Percentiles rank a stretch among this genome's conserved stretches.
Conservation (phyloP, 2,797 vertebrate species). For the Odontamblyopus lacepedii region DNA sequence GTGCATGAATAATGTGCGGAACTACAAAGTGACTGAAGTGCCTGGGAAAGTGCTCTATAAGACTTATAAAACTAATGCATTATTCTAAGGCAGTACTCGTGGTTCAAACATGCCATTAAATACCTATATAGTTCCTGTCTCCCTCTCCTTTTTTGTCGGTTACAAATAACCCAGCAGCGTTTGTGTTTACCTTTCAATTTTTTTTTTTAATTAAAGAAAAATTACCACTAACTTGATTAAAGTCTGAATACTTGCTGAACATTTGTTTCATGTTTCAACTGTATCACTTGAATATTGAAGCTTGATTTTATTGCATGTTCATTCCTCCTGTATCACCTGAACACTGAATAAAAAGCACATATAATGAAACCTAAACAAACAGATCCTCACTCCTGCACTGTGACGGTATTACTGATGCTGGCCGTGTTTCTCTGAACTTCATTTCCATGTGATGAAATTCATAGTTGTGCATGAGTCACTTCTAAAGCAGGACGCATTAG, state of each 20-base stretch:
- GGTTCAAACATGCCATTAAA: too few species aligned
- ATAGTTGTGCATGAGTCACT: constrained; percentile 62
- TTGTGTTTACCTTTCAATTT: too few species aligned
- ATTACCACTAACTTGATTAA: too few species aligned
- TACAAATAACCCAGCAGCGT: too few species aligned
- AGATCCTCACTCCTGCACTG: neutral
- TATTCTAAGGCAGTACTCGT: too few species aligned
- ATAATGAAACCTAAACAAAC: neutral
- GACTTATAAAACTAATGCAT: too few species aligned
- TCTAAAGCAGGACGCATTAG: constrained; percentile 74
- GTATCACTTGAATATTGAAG: neutral
- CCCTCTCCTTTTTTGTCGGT: too few species aligned
- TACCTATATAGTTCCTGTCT: too few species aligned
- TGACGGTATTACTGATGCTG: constrained; percentile 22
- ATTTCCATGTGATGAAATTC: constrained; percentile 63
- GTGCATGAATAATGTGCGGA: too few species aligned
- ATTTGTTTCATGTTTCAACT: neutral
- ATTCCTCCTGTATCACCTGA: constrained; percentile 3
- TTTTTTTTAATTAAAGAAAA: too few species aligned
- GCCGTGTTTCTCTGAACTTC: constrained; percentile 29
- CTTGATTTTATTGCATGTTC: neutral
- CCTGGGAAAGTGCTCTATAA: too few species aligned
- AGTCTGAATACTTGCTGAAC: neutral
- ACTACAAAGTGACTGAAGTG: too few species aligned
- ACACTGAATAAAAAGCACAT: neutral